Evolutionary conservation across 2,888 invertebrate species (phyloP), one percentile per base, ranked within the genome.

Genomic region (Pollenia griseotomentosa): DNA sequence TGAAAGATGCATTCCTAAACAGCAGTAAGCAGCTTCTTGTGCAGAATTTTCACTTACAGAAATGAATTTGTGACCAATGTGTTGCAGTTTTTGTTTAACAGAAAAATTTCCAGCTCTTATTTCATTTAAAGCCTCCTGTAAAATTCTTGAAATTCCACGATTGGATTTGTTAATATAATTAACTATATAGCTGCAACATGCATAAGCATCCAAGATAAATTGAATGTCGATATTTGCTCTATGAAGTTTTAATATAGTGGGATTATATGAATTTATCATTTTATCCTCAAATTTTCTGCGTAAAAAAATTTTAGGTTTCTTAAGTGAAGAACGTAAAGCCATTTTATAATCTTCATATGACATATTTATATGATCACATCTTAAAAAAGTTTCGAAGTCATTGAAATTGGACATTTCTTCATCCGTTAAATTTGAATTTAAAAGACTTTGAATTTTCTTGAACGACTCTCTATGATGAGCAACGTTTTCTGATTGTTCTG

Each of bases 331-430:
- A n/a, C 53, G 23, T 23, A 23, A 23, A 23, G 23, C 23, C 23
- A 23, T 23, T 23, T 23, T 46, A 46, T 46, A 46, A 11, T 46
- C 11, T 46, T 8, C 57, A 57, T 57, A 57, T 19, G 57, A 57
- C 57, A 57, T 57, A 19, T 19, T 23, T 9, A 57, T 57, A 9
- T 57, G 57, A 9, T 19, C 19, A 57, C 19, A 9, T 16, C 19
- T 57, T 57, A 57, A 57, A 10, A 57, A 57, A 57, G n/a, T 57
- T 57, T 57, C 57, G 19, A 57, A 57, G 10, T 57, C 57, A 57
- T 57, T 57, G 5, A 57, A 57, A 19, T 57, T n/a, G 6, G 9
- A 9, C 8, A 57, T 57, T 57, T 23, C 16, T 19, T 57, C 19
- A 57, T 57, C 19, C 0, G 5, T 7, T 19, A n/a, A 57, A 19